phyloP scores from a whole-genome alignment of 2,888 invertebrate species.

The Eulithis testata region DNA sequence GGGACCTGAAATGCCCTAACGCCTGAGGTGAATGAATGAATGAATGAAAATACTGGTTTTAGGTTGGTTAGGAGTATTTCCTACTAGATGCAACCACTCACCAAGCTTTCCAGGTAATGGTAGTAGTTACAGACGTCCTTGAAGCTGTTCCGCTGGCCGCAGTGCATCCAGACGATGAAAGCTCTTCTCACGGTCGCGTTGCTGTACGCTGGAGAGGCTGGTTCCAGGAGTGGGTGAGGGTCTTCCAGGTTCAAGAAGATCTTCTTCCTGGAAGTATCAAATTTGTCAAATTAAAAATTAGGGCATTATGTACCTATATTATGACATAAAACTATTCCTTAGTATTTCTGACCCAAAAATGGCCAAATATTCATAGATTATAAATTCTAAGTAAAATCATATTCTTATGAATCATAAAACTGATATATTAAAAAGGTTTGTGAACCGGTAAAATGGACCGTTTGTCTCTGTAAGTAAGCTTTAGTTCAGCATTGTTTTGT shows the following conservation, averaged over 20 bases:
- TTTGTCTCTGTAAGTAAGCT: no score
- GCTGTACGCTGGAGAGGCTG: constrained; percentile 50
- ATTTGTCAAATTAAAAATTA: no score
- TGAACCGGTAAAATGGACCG: neutral
- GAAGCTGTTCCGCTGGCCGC: constrained; percentile 61
- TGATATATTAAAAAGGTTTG: neutral
- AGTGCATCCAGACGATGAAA: constrained; percentile 65
- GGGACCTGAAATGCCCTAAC: no score
- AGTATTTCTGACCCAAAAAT: no score
- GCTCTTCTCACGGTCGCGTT: constrained; percentile 60
- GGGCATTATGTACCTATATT: no score
- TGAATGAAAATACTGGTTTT: no score
- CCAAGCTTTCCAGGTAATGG: constrained; percentile 60
- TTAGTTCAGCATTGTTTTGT: neutral
- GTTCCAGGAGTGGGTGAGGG: constrained; percentile 56
- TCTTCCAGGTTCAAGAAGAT: constrained; percentile 17
- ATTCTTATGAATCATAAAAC: neutral
- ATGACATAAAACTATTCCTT: no score
- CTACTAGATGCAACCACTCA: constrained; percentile 36
- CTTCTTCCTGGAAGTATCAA: constrained; percentile 22
- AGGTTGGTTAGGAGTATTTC: no score
- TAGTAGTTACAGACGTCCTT: constrained; percentile 64
- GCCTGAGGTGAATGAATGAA: no score
- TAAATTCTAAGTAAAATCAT: neutral
- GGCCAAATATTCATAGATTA: no score